These are phyloP conservation scores for Huso huso DNA, from an alignment of 2,797 vertebrate genomes.

Conservation along the genomic window DNA sequence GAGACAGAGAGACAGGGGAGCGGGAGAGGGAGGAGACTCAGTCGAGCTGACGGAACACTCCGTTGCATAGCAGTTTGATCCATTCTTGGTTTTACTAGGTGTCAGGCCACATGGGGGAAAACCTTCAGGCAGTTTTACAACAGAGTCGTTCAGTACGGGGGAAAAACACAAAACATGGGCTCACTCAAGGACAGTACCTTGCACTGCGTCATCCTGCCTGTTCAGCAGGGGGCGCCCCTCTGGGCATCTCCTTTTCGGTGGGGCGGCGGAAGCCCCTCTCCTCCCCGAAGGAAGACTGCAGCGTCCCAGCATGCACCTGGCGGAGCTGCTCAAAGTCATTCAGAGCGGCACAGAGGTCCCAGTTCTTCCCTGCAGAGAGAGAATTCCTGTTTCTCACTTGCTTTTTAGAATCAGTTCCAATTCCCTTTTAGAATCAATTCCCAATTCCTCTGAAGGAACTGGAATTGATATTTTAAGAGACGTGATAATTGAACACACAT, in stretches of 20 bases:
- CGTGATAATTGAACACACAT: no score
- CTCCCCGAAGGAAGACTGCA: constrained; percentile 54
- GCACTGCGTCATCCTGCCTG: constrained; percentile 82
- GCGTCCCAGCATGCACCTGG: constrained; percentile 78
- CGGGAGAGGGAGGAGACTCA: neutral
- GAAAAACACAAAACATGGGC: constrained; percentile 1
- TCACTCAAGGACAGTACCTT: constrained; percentile 59
- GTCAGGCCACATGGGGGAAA: no score
- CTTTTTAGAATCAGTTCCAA: neutral
- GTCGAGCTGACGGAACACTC: neutral
- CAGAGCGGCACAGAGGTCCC: constrained; percentile 87
- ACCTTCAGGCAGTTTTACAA: neutral
- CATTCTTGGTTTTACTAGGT: no score
- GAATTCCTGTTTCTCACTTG: neutral
- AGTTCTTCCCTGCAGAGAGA: constrained; percentile 79
- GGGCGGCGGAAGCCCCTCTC: constrained; percentile 41
- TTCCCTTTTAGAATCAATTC: no score
- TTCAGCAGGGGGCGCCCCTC: constrained; percentile 67
- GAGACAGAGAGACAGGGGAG: neutral
- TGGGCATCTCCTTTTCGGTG: constrained; percentile 61
- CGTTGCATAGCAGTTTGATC: no score
- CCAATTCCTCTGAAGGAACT: no score
- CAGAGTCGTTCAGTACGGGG: neutral
- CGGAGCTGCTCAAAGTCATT: constrained; percentile 90
- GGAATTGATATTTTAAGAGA: no score